These are phyloP conservation scores for Agonopterix alstromeriana DNA, from an alignment of 2,888 invertebrate genomes.

Conservation along the genomic window DNA sequence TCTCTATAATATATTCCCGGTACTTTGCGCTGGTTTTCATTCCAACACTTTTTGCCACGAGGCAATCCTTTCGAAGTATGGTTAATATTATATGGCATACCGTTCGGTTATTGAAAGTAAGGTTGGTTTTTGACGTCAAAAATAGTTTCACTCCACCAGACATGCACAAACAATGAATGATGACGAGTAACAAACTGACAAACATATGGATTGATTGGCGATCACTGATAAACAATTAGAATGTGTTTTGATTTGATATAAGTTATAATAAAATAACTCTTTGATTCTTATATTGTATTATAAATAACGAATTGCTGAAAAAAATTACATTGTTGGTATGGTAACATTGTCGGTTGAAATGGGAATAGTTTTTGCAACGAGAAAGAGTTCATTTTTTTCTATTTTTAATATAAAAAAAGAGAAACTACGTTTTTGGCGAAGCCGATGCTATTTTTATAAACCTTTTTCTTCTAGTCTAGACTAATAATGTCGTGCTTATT, in stretches of 20 bases:
- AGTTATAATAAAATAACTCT: too few species aligned
- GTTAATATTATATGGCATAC: too few species aligned
- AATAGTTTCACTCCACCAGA: conserved; percentile 23
- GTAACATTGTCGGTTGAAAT: not conserved
- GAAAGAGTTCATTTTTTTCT: too few species aligned
- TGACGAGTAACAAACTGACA: conserved; percentile 4
- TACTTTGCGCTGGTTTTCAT: not conserved
- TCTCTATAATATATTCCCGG: not conserved
- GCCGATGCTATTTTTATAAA: too few species aligned
- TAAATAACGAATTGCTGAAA: not conserved
- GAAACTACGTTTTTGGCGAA: too few species aligned
- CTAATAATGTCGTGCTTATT: too few species aligned
- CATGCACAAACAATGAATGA: conserved; percentile 39
- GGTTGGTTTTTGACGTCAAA: not conserved
- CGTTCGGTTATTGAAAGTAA: not conserved
- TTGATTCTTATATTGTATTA: too few species aligned
- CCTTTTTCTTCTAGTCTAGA: too few species aligned
- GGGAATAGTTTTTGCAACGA: too few species aligned
- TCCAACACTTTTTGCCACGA: not conserved
- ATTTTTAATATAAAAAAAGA: too few species aligned
- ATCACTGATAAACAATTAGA: conserved; percentile 8
- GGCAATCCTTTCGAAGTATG: too few species aligned
- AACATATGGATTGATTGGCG: conserved; percentile 3
- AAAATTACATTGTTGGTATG: not conserved
- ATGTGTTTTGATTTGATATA: too few species aligned